These are phyloP conservation scores for Iselma pallidipennis DNA, from an alignment of 2,888 invertebrate genomes.

Conservation along the genomic window DNA sequence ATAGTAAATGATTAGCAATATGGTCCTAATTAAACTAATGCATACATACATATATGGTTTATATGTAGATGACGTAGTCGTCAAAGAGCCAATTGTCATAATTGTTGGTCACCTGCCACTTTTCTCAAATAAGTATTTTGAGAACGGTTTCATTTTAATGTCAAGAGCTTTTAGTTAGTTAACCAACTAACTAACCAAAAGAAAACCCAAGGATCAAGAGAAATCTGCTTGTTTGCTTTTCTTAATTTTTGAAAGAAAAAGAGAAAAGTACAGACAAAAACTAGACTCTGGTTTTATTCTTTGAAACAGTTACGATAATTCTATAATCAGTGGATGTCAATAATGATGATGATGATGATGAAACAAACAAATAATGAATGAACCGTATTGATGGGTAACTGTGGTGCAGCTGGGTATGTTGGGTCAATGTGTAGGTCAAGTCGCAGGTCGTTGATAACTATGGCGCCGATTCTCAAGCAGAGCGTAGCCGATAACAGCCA, in stretches of 20 bases:
- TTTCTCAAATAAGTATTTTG: conserved; percentile 2
- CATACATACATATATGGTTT: neutral
- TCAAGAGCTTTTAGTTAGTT: neutral
- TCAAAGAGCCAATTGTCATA: conserved; percentile 8
- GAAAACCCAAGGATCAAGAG: neutral
- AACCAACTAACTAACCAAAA: conserved; percentile 4
- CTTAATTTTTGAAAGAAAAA: no score
- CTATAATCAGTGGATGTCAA: neutral
- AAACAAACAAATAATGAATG: conserved; percentile 23
- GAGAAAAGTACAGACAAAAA: no score
- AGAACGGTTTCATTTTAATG: conserved; percentile 1
- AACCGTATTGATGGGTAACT: conserved; percentile 24
- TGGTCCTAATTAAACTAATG: conserved; percentile 18
- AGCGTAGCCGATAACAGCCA: conserved; percentile 37
- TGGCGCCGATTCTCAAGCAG: conserved; percentile 42
- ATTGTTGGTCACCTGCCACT: conserved; percentile 2
- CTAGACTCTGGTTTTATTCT: neutral
- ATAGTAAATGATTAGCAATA: conserved; percentile 17
- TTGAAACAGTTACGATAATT: neutral
- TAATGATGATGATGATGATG: conserved; percentile 1
- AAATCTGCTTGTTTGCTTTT: no score
- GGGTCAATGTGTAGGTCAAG: conserved; percentile 36
- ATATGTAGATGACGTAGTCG: neutral
- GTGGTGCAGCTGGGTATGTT: conserved; percentile 34
- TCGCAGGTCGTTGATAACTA: conserved; percentile 35